These are phyloP conservation scores for Trichopoda pennipes DNA, from an alignment of 2,888 invertebrate genomes.

Conservation along the genomic window DNA sequence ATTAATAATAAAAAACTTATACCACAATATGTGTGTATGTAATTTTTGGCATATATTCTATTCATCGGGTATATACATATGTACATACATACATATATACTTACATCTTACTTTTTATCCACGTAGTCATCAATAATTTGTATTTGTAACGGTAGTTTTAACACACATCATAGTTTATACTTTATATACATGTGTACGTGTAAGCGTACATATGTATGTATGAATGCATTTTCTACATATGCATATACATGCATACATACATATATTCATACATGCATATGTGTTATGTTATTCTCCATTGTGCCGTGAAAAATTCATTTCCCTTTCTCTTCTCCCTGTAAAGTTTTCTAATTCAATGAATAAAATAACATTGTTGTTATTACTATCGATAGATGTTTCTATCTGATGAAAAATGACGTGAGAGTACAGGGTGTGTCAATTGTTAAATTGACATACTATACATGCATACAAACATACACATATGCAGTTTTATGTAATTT, in stretches of 20 bases:
- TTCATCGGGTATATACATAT: constrained; percentile 8
- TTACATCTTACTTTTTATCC: neutral
- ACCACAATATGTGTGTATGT: constrained; percentile 26
- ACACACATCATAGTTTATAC: neutral
- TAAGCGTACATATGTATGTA: neutral
- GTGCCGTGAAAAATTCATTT: constrained; percentile 23
- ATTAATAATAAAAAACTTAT: constrained; percentile 5
- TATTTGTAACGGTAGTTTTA: constrained; percentile 37
- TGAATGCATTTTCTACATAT: neutral
- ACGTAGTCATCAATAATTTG: constrained; percentile 52
- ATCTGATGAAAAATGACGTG: constrained; percentile 31
- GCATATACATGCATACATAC: too few species aligned
- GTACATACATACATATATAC: too few species aligned
- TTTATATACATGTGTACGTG: too few species aligned
- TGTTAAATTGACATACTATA: neutral
- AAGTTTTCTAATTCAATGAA: constrained; percentile 14
- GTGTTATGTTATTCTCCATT: constrained; percentile 30
- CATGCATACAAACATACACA: too few species aligned
- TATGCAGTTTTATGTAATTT: too few species aligned
- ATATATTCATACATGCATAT: neutral
- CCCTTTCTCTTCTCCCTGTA: neutral
- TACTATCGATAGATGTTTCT: neutral
- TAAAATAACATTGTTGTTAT: constrained; percentile 36
- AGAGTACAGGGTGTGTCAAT: constrained; percentile 29
- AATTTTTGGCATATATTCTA: constrained; percentile 51